Base-by-base conservation (phyloP, 2,113 vertebrate genomes). In the Melanocharis versteri region DNA sequence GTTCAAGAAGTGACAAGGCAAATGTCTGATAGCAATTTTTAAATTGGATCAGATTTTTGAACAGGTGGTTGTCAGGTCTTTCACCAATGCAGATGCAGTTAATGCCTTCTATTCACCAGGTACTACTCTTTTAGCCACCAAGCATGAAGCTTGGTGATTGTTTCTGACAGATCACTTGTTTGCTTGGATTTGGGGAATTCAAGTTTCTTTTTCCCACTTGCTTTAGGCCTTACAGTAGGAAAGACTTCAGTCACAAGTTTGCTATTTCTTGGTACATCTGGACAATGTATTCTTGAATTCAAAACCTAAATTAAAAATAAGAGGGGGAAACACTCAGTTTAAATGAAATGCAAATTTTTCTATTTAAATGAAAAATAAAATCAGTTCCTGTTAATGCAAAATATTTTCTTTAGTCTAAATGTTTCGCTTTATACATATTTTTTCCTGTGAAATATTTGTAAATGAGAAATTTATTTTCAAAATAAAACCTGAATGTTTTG, bases 181-280 rank as follows among this genome's bases (percentile, higher is more conserved):
- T 87, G 35, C 72, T 62, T 84, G 51, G 33, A 39, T 89, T 58
- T 57, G 23, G 10, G 50, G 28, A 75, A 84, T 78, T 50, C 53
- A 70, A 7, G 14, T 54, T 82, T 68, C 35, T 73, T 81, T 78
- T 71, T 62, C 58, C 56, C 31, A 28, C 42, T 71, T 78, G 27
- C 47, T 78, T 51, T 65, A 87, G 37, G n/a, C 21, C 20, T 81
- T 84, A 65, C 0, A 0, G 69, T 70, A 87, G 81, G 69, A 92
- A 91, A 78, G 19, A 58, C 27, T 91, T 62, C 24, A 56, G 47
- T 78, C 33, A 13, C 28, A 81, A 70, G 28, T 80, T 53, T 66
- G 54, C 65, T 66, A 42, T 81, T 80, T 90, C 69, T 83, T 91
- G 48, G 35, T 71, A 47, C 39, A 75, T 89, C 65, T 96, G 84